phyloP scores from a whole-genome alignment of 2,888 invertebrate species.

The Sinhomidia bicolor region DNA sequence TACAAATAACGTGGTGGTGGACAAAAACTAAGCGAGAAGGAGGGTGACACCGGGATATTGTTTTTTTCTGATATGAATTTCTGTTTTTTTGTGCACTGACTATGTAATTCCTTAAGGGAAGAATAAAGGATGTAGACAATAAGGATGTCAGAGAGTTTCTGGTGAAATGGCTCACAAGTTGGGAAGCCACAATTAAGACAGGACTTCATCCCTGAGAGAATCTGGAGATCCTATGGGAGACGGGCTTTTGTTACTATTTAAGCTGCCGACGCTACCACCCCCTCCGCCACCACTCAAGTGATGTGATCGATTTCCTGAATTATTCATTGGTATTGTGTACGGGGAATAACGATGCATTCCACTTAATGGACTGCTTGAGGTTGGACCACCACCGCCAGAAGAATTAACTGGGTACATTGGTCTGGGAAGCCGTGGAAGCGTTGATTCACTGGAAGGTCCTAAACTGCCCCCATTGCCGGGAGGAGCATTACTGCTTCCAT shows the following conservation, averaged over 20 bases:
- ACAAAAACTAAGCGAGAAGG: neutral
- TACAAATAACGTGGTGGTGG: neutral
- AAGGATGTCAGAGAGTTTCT: neutral
- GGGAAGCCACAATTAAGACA: conserved; percentile 76
- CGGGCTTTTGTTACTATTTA: conserved; percentile 77
- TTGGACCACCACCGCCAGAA: conserved; percentile 67
- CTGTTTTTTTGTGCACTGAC: conserved; percentile 25
- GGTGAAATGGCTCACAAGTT: conserved; percentile 51
- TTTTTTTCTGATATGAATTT: conserved; percentile 40
- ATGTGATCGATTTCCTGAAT: conserved; percentile 75
- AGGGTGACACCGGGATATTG: conserved; percentile 49
- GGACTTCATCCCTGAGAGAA: conserved; percentile 79
- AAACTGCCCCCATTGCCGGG: conserved; percentile 36
- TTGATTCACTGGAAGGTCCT: conserved; percentile 52
- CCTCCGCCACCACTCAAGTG: conserved; percentile 66
- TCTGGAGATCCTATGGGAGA: conserved; percentile 79
- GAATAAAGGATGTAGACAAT: neutral
- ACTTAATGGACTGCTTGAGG: conserved; percentile 72
- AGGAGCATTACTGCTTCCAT: conserved; percentile 72
- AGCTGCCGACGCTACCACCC: conserved; percentile 58
- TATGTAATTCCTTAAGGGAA: conserved; percentile 14
- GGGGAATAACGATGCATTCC: conserved; percentile 83
- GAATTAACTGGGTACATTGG: conserved; percentile 80
- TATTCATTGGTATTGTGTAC: conserved; percentile 81
- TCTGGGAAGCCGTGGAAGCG: conserved; percentile 78